A percentile compares a stretch with the other conserved stretches of the same genome.
phyloP scores from a whole-genome alignment of 2,888 invertebrate genomes.

The Phoenoteleia sp. region DNA sequence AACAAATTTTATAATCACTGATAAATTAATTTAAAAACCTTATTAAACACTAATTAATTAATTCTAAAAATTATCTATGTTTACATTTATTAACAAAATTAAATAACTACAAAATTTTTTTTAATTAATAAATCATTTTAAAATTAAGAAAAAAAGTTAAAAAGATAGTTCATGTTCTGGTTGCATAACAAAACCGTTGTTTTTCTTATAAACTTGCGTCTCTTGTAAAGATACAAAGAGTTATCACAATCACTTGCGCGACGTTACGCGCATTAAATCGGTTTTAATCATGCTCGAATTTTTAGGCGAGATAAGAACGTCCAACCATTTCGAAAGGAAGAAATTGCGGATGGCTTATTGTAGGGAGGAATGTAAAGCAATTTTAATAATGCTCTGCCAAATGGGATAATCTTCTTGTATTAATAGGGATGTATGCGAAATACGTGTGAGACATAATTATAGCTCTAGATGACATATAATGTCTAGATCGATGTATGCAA shows the following conservation, averaged over 20 bases:
- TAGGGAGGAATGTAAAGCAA: background rate
- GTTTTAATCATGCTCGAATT: conserved; percentile 13
- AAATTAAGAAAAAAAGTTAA: too few species aligned
- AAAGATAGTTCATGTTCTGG: too few species aligned
- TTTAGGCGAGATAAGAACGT: background rate
- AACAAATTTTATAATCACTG: too few species aligned
- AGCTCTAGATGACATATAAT: too few species aligned
- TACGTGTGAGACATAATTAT: background rate
- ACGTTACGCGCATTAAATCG: conserved; percentile 9
- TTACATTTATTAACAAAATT: too few species aligned
- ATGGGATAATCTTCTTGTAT: background rate
- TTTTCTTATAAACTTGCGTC: conserved; percentile 78
- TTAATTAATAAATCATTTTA: too few species aligned
- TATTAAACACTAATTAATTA: too few species aligned
- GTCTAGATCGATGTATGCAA: too few species aligned
- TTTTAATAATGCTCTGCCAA: background rate
- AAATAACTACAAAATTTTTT: too few species aligned
- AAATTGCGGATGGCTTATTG: background rate
- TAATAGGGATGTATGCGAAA: background rate
- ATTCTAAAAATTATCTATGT: too few species aligned
- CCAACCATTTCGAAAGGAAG: background rate
- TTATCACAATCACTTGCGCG: conserved; percentile 32
- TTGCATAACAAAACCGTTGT: too few species aligned
- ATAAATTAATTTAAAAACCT: too few species aligned
- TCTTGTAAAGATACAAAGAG: conserved; percentile 44